Conservation (phyloP, 2,113 vertebrate genomes). For the Synchiropus splendidus region DNA sequence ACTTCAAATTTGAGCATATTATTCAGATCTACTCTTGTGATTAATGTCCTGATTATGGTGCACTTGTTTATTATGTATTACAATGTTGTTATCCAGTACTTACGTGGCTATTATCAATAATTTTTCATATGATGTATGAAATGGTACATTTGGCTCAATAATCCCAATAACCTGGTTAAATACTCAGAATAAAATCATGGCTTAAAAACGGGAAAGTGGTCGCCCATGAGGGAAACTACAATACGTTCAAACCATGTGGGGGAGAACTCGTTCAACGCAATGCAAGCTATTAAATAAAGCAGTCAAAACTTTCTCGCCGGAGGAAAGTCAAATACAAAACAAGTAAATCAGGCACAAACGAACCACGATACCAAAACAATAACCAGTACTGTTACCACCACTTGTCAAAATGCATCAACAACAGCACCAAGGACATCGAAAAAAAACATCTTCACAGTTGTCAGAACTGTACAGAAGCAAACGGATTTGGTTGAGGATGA, state of each 20-base stretch:
- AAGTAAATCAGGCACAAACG: conserved; percentile 61
- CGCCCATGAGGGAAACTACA: background rate
- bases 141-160: no score
- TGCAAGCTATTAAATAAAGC: background rate
- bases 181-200: no score
- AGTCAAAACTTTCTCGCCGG: background rate
- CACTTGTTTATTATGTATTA: no score
- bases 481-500: conserved; percentile 19
- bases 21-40: no score
- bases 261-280: no score
- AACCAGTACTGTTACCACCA: conserved; percentile 43
- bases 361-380: conserved; percentile 60
- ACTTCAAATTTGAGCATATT: no score
- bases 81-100: no score
- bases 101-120: no score
- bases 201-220: background rate
- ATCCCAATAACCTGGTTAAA: no score
- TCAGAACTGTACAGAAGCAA: conserved; percentile 45
- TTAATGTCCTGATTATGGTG: no score
- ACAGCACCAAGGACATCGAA: conserved; percentile 58
- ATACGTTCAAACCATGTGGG: background rate
- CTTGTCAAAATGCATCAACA: conserved; percentile 39
- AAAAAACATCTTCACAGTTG: conserved; percentile 47
- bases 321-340: background rate
- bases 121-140: no score